Evolutionary conservation across 2,113 vertebrate genomes (phyloP), one percentile per base, ranked within the genome.

Genomic region (Siphamia tubifer): DNA sequence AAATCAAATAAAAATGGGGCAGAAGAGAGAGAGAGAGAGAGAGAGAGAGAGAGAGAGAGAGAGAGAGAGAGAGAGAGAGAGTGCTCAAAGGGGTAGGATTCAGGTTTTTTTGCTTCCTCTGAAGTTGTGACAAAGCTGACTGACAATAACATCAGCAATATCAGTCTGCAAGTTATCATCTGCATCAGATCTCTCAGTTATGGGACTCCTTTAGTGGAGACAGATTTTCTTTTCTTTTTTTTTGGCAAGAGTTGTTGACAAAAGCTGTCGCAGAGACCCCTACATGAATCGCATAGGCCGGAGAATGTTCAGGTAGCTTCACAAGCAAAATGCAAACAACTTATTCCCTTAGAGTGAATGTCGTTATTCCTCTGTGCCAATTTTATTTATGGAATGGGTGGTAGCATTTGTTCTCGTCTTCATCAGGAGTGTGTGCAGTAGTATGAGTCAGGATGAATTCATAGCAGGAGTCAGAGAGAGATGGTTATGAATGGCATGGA

Each of bases 1-100:
- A n/a, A n/a, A n/a, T n/a, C n/a, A n/a, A n/a, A n/a, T n/a, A n/a
- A 51, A 53, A 81, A 69, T 70, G 73, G 66, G 72, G 72, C 60
- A 82, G 63, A n/a, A n/a, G n/a, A n/a, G n/a, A n/a, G n/a, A n/a
- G n/a, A n/a, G n/a, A n/a, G n/a, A n/a, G n/a, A n/a, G n/a, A n/a
- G n/a, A n/a, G n/a, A n/a, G n/a, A n/a, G n/a, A n/a, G n/a, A n/a
- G n/a, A n/a, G n/a, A n/a, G n/a, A n/a, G n/a, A n/a, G n/a, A n/a
- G n/a, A n/a, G n/a, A n/a, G n/a, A n/a, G n/a, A n/a, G n/a, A n/a
- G n/a, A n/a, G n/a, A 31, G 52, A 80, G 43, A 43, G 21, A 8
- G 20, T 1, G 49, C 57, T 70, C 24, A 52, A 68, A 67, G 53
- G 51, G 32, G 31, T 5, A 68, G 34, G 32, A 55, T 51, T 55